A percentile compares a stretch with the other conserved stretches of the same genome.
Conservation (phyloP, 2,113 vertebrate species). For the Dipodomys merriami region DNA sequence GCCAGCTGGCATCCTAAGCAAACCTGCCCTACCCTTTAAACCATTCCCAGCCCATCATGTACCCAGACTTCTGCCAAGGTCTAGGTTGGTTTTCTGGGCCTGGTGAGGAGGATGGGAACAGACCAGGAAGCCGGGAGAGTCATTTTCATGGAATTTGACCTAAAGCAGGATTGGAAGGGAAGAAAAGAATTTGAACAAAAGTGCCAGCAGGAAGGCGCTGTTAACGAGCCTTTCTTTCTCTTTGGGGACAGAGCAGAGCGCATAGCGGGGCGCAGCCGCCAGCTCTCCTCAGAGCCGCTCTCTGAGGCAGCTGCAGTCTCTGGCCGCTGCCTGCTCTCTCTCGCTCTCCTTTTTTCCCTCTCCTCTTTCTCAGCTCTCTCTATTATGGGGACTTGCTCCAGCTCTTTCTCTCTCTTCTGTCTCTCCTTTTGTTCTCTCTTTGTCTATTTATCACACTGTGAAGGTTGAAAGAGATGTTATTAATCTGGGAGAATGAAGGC, state of each 20-base stretch:
- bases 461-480: constrained; percentile 99
- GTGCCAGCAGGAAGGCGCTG: constrained; percentile 85
- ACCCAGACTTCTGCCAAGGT: constrained; percentile 12
- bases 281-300: constrained; percentile 75
- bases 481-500: constrained; percentile 99
- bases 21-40: neutral
- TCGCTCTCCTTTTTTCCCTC: constrained; percentile 80
- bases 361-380: constrained; percentile 90
- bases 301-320: constrained; percentile 84
- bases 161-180: constrained; percentile 83
- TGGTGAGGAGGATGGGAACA: constrained; percentile 65
- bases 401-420: constrained; percentile 92
- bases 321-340: constrained; percentile 75
- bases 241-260: constrained; percentile 82
- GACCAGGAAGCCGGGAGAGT: constrained; percentile 81
- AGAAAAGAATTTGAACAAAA: constrained; percentile 87
- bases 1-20: neutral
- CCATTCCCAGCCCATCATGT: neutral
- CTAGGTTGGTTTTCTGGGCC: constrained; percentile 55
- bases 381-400: constrained; percentile 91
- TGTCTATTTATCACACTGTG: constrained; percentile 99
- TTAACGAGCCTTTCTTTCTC: constrained; percentile 89
- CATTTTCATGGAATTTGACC: constrained; percentile 86
- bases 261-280: constrained; percentile 75
- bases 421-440: constrained; percentile 98